These are phyloP conservation scores for Ateles fusciceps DNA, from an alignment of 2,797 vertebrate species.

Conservation along the genomic window DNA sequence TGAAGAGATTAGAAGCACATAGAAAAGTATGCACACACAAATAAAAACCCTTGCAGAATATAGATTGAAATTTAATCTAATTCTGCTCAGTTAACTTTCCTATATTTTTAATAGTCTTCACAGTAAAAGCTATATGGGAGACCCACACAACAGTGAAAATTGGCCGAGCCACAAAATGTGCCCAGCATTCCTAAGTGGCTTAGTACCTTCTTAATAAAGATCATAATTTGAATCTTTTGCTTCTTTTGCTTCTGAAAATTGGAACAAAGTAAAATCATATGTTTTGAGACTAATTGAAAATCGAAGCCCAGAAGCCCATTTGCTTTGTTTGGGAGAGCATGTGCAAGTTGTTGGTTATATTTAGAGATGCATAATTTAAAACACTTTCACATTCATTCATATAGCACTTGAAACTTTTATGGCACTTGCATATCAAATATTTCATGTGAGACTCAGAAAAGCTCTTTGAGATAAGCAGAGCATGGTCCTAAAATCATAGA, in stretches of 20 bases:
- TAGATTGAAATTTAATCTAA: conserved; percentile 52
- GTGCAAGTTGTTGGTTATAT: conserved; percentile 16
- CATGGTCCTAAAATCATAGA: background rate
- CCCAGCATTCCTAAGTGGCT: conserved; percentile 41
- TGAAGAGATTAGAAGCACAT: conserved; percentile 32
- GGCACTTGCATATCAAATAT: background rate
- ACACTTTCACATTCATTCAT: conserved; percentile 34
- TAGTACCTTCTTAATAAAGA: conserved; percentile 55
- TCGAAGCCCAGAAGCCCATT: conserved; percentile 1
- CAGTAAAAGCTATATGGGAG: conserved; percentile 66
- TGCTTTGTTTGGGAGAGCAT: conserved; percentile 33
- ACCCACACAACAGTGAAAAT: background rate
- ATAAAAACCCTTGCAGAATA: background rate
- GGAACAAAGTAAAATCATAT: background rate
- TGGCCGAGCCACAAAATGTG: background rate
- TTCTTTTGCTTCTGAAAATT: conserved; percentile 41
- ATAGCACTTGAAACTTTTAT: conserved; percentile 38
- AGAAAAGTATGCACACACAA: background rate
- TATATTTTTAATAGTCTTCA: conserved; percentile 76
- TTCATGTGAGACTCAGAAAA: background rate
- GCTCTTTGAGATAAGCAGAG: background rate
- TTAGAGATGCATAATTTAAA: conserved; percentile 46
- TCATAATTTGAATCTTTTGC: conserved; percentile 37
- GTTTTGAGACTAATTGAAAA: conserved; percentile 44
- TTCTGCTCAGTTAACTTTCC: conserved; percentile 67